Evolutionary conservation across 1,140 invertebrate species (phyloP).

Genomic region (Leguminivora glycinivorella): DNA sequence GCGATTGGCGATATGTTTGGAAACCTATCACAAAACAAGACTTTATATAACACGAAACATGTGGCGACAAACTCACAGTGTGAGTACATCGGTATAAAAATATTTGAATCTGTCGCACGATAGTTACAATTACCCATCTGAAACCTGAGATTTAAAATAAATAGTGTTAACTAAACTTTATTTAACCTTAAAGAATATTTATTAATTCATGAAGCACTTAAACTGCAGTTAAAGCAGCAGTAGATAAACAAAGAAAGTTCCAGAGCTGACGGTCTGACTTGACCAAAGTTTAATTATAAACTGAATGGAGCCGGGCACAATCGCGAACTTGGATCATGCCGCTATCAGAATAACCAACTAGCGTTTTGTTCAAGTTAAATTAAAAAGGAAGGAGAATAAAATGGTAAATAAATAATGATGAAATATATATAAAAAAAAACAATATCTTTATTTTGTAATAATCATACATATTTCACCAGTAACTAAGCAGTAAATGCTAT

Average conservation of each 20-base stretch:
- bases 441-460: too few species aligned
- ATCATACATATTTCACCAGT: too few species aligned
- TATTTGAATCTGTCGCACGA: too few species aligned
- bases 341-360: constrained; percentile 35
- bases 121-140: not conserved
- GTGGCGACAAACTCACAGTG: too few species aligned
- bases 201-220: constrained; percentile 46
- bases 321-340: constrained; percentile 49
- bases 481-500: too few species aligned
- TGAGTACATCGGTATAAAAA: too few species aligned
- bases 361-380: constrained; percentile 13
- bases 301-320: constrained; percentile 47
- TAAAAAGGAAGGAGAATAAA: not conserved
- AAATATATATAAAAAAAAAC: too few species aligned
- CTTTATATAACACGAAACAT: too few species aligned
- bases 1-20: too few species aligned
- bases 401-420: not conserved
- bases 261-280: constrained; percentile 47
- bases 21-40: too few species aligned
- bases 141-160: not conserved
- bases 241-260: constrained; percentile 51
- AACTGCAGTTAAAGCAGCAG: constrained; percentile 45
- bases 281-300: constrained; percentile 60
- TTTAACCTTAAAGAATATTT: constrained; percentile 40
- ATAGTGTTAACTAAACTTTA: not conserved